phyloP scores from a whole-genome alignment of 2,113 vertebrate genomes.

The Enhydra lutris region DNA sequence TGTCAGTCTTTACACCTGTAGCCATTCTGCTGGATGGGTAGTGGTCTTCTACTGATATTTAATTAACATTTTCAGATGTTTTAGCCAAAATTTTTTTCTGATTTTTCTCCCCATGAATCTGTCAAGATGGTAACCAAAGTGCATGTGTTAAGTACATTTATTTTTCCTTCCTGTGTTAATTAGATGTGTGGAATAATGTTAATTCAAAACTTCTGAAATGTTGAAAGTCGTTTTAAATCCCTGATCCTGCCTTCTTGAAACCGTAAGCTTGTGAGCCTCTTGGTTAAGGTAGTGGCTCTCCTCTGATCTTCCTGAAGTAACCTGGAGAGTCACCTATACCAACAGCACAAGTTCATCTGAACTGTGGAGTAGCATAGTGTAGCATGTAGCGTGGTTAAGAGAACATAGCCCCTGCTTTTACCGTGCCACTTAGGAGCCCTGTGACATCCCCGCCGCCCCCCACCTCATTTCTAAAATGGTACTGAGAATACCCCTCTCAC shows the following conservation, averaged over 20 bases:
- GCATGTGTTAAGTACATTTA: background rate
- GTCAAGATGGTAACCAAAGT: background rate
- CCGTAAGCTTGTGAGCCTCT: background rate
- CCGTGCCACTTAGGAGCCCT: background rate
- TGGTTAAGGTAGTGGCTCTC: background rate
- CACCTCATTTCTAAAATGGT: background rate
- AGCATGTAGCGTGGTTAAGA: background rate
- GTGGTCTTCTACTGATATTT: background rate
- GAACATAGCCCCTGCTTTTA: background rate
- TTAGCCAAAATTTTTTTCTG: background rate
- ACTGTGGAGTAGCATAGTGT: background rate
- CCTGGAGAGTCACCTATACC: background rate
- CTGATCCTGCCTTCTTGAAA: background rate
- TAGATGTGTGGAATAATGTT: background rate
- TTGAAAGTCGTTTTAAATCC: background rate
- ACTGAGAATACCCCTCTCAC: background rate
- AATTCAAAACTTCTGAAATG: background rate
- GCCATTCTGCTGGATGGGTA: background rate
- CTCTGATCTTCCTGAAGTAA: background rate
- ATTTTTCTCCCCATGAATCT: background rate
- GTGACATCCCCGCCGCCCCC: background rate
- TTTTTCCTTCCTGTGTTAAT: background rate
- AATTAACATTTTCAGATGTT: background rate
- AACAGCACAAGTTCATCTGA: background rate
- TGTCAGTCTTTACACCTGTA: background rate